Evolutionary conservation across 92 coral and sea anemone genomes (phyloP), one percentile per base, ranked within the genome.

Genomic region (Phymanthus crucifer): DNA sequence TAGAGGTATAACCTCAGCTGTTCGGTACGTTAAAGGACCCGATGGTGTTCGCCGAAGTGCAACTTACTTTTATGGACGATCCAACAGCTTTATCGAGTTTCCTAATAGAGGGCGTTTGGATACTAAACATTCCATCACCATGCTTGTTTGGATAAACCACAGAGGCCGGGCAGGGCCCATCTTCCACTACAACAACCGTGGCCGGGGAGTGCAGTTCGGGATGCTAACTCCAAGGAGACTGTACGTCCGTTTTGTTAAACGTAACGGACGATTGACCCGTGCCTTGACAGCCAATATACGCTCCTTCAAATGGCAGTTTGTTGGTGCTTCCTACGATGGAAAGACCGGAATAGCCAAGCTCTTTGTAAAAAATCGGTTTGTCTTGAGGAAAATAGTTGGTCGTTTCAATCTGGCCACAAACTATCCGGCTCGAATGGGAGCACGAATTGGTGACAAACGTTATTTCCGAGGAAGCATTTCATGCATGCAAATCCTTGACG

Each of bases 151-250:
- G 96, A 86, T 91, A 66, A 85, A 86, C 50, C 84, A 86, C 83
- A 56, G 69, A 40, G 96, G 96, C 11, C 73, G 89, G 36, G 75
- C 87, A 6, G 96, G 96, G 10, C 93, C 92, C 58, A 91, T 91
- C 74, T 83, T 91, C 54, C 86, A 75, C 79, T 91, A 91, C 70
- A 86, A 74, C 80, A 88, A 83, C 10, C 77, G 75, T 16, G 93
- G 91, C 13, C 86, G 96, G 89, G 96, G 93, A 29, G 96, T 91
- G 32, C 92, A 83, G 32, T 35, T 88, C 27, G 84, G 92, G 92
- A 80, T 88, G 89, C 69, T 80, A 0, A 72, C 85, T 24, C 85
- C 92, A 46, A 83, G 88, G 11, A 88, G 83, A n/a, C 74, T 88
- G 0, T 85, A 80, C 45, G 89, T 83, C 10, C 76, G 92, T 31